Percentiles rank a stretch among this genome's conserved stretches.
Evolutionary conservation across 37 sponge, comb jelly and placozoan genomes (phyloP).

Genomic region (Haliclona indistincta): DNA sequence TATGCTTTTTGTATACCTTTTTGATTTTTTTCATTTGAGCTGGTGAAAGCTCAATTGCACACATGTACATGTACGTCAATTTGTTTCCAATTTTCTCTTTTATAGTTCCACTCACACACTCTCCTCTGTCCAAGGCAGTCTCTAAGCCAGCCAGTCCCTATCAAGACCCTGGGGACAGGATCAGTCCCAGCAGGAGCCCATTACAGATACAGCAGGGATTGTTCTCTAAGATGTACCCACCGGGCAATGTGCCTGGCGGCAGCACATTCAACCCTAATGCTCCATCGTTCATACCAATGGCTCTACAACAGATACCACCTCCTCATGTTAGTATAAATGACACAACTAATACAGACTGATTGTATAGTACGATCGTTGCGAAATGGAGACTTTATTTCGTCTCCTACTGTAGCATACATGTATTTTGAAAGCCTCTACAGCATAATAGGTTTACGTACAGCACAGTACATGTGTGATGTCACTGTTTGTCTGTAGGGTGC

Average conservation of each 20-base stretch:
- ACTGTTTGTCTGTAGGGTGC: not conserved
- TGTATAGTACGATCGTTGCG: not conserved
- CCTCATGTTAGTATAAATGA: conserved; percentile 18
- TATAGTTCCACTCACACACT: not conserved
- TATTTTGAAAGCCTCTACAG: not conserved
- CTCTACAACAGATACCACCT: conserved; percentile 12
- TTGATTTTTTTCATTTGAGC: no score
- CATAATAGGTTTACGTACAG: not conserved
- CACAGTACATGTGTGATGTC: not conserved
- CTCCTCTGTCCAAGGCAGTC: conserved; percentile 11
- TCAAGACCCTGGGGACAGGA: conserved; percentile 23
- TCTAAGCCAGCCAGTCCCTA: conserved; percentile 24
- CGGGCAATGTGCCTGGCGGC: no score
- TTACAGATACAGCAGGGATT: conserved; percentile 3
- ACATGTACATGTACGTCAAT: no score
- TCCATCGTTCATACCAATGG: conserved; percentile 75
- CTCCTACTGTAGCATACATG: not conserved
- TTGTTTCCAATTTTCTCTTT: not conserved
- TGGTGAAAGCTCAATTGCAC: no score
- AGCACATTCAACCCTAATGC: conserved; percentile 88
- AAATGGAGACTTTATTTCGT: not conserved
- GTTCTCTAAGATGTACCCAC: not conserved
- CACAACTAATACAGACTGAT: not conserved
- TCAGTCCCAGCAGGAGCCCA: conserved; percentile 61
- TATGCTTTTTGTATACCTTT: no score